Percentiles rank a stretch among this genome's conserved stretches.
Conservation (phyloP, 2,797 vertebrate genomes). For the Gallinago solitaria region DNA sequence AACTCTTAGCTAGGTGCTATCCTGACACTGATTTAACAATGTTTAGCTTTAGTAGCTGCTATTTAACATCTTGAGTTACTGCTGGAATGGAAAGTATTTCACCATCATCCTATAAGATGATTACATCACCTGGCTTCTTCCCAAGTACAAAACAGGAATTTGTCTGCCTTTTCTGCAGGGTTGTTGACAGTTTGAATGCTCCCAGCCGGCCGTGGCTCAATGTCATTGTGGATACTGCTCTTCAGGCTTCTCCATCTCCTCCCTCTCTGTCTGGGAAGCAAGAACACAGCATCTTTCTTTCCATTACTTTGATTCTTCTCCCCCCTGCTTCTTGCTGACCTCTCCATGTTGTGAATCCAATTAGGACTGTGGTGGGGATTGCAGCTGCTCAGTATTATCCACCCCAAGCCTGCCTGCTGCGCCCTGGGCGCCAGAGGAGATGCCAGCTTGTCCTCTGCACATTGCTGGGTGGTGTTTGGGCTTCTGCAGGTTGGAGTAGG, state of each 20-base stretch:
- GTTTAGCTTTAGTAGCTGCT: conserved; percentile 44
- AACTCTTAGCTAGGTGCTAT: neutral
- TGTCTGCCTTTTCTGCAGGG: conserved; percentile 56
- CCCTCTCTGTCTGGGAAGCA: conserved; percentile 62
- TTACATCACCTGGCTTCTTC: conserved; percentile 62
- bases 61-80: conserved; percentile 54
- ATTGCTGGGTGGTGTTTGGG: neutral
- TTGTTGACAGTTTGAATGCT: conserved; percentile 60
- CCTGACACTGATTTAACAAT: neutral
- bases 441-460: neutral
- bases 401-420: conserved; percentile 31
- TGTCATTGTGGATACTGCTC: conserved; percentile 12
- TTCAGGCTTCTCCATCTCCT: conserved; percentile 9
- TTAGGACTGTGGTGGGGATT: conserved; percentile 49
- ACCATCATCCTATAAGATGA: conserved; percentile 43
- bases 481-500: conserved; percentile 37
- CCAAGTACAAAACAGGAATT: conserved; percentile 63
- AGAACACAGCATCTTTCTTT: conserved; percentile 72
- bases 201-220: neutral
- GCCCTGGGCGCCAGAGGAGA: neutral
- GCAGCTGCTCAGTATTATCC: conserved; percentile 47
- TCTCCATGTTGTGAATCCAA: conserved; percentile 71
- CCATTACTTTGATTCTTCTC: conserved; percentile 66
- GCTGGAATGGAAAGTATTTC: conserved; percentile 67
- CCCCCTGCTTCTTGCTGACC: conserved; percentile 67